Percentiles rank a stretch among this genome's conserved stretches.
Conservation (phyloP, 2,888 invertebrate species). For the Neria commutata region DNA sequence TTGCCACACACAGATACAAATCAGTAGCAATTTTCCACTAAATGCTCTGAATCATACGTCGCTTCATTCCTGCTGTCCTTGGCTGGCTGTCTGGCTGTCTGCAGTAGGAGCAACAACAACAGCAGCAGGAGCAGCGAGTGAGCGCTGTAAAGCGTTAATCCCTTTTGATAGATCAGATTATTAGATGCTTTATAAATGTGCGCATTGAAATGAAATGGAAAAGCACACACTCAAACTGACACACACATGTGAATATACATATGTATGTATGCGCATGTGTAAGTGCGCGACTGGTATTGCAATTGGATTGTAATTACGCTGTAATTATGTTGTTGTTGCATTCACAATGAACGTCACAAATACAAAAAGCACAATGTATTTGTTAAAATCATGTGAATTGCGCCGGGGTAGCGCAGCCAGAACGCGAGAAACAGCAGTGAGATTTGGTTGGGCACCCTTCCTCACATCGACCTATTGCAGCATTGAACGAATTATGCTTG, state of each 20-base stretch:
- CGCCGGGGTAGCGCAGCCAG: too few species aligned
- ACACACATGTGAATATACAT: background rate
- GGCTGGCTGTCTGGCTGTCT: too few species aligned
- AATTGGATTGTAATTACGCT: conserved; percentile 54
- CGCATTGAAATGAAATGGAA: background rate
- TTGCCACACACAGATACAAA: conserved; percentile 25
- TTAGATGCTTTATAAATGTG: conserved; percentile 17
- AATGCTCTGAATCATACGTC: conserved; percentile 26
- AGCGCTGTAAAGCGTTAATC: conserved; percentile 41
- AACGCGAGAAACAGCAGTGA: background rate
- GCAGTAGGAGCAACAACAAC: too few species aligned
- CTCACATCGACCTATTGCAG: background rate
- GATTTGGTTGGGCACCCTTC: background rate
- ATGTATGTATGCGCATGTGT: conserved; percentile 9
- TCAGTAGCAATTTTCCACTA: conserved; percentile 43
- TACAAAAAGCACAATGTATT: conserved; percentile 17
- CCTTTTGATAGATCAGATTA: conserved; percentile 47
- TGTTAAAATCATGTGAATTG: background rate
- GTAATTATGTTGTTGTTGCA: conserved; percentile 41
- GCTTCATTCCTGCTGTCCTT: background rate
- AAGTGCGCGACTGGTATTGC: conserved; percentile 15
- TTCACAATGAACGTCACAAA: background rate
- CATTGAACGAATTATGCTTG: background rate
- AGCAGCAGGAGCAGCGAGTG: too few species aligned
- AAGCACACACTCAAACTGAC: conserved; percentile 1